Evolutionary conservation across 2,797 vertebrate genomes (phyloP).

Genomic region (Tamandua tetradactyla): DNA sequence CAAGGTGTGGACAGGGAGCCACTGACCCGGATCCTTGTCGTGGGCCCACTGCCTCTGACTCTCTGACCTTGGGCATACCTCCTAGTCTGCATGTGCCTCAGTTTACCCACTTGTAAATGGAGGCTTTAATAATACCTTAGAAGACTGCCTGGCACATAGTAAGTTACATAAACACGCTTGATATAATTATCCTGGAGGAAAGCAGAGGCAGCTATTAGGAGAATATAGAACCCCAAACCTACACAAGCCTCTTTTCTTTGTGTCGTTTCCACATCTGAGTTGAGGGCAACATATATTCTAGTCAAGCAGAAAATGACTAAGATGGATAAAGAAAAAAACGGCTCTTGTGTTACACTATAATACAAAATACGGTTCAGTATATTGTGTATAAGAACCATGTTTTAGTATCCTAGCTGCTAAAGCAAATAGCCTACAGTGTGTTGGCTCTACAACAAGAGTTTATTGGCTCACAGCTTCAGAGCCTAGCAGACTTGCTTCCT

Average conservation of each 20-base stretch:
- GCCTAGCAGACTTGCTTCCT: no score
- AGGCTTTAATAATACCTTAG: neutral
- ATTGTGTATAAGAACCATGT: neutral
- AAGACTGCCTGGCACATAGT: neutral
- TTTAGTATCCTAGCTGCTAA: no score
- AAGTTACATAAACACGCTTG: neutral
- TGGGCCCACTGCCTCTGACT: neutral
- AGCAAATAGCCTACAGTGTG: no score
- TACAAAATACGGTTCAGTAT: neutral
- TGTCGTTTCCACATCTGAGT: neutral
- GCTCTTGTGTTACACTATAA: neutral
- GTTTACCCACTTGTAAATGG: neutral
- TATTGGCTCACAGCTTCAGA: no score
- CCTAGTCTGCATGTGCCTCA: neutral
- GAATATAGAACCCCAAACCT: neutral
- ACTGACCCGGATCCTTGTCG: neutral
- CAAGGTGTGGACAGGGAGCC: neutral
- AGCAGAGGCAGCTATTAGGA: neutral
- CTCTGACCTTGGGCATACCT: constrained; percentile 55
- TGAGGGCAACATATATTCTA: neutral
- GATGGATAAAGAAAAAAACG: neutral
- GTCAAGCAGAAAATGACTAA: neutral
- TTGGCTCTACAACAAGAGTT: no score
- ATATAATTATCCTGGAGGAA: neutral
- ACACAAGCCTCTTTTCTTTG: neutral